Conservation (phyloP, 2,113 vertebrate genomes). For the Pseudopodoces humilis region DNA sequence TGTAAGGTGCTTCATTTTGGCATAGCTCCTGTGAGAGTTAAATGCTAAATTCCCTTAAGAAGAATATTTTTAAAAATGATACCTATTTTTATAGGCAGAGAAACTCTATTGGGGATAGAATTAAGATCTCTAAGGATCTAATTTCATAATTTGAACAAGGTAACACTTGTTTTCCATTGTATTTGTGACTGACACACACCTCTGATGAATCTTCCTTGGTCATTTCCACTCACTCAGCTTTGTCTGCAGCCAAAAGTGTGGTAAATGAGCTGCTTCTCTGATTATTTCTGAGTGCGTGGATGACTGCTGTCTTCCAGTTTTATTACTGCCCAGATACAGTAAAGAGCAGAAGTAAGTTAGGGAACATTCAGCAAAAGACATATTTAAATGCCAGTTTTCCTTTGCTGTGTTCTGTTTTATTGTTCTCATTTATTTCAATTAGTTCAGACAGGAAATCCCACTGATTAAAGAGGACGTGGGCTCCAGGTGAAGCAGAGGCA, state of each 20-base stretch:
- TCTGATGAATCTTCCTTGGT: neutral
- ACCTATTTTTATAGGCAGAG: neutral
- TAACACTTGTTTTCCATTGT: neutral
- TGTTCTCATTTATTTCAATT: neutral
- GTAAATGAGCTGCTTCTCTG: neutral
- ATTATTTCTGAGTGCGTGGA: neutral
- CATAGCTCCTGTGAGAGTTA: neutral
- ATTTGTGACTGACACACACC: neutral
- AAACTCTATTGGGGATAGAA: neutral
- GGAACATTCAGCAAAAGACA: neutral
- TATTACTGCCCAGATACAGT: neutral
- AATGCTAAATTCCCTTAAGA: neutral
- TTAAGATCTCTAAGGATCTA: no score
- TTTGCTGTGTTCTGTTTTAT: neutral
- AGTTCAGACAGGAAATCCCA: neutral
- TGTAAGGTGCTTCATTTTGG: neutral
- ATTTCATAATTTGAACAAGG: neutral
- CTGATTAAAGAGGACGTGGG: neutral
- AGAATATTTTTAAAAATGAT: neutral
- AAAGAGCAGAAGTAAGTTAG: neutral
- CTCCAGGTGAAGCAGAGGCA: neutral
- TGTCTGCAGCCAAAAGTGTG: neutral
- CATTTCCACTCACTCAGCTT: neutral
- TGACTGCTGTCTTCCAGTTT: slow-evolving; percentile 1
- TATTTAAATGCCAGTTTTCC: neutral